Base-by-base conservation (phyloP, 2,888 invertebrate species). In the Aromia moschata region DNA sequence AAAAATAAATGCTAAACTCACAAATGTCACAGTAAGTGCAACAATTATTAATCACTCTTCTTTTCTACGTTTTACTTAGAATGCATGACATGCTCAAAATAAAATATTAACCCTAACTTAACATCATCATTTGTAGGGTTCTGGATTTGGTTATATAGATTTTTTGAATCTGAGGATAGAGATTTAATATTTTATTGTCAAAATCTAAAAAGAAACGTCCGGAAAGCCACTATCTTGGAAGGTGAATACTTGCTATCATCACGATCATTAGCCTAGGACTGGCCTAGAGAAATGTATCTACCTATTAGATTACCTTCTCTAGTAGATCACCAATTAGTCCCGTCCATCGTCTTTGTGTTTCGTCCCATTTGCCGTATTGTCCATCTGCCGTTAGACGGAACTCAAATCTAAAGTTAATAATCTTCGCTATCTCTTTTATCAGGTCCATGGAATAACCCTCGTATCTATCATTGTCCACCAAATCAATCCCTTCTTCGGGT, bases 361-460 rank as follows among this genome's bases (percentile, higher is more conserved):
- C 84, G 75, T 89, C 83, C 61, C 86, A 88, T 10, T 85, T 85
- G 0, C 92, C 93, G 73, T 92, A 90, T 10, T 82, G 81, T 41
- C 85, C 85, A 67, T 89, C 90, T 0, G 86, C 86, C 1, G 89
- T 89, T 16, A 93, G 81, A 74, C 86, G 84, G 68, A 93, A 87
- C 70, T 73, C 70, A 56, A 68, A 74, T 33, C 67, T 68, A 31
- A 75, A 72, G 33, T 67, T 68, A 16, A 71, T 64, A 3, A 70
- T 58, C 54, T 67, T 65, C 0, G 75, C 70, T 31, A 75, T 71
- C 56, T 60, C 71, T n/a, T 64, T 56, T 10, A 98, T 91, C 15
- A 98, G 83, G 80, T 98, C 98, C 74, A 96, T 88, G 0, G 94
- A 92, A 78, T 93, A 98, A 0, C 96, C 96, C 77, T 93, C 92